phyloP scores from a whole-genome alignment of 2,888 invertebrate species.

The Timema podura region DNA sequence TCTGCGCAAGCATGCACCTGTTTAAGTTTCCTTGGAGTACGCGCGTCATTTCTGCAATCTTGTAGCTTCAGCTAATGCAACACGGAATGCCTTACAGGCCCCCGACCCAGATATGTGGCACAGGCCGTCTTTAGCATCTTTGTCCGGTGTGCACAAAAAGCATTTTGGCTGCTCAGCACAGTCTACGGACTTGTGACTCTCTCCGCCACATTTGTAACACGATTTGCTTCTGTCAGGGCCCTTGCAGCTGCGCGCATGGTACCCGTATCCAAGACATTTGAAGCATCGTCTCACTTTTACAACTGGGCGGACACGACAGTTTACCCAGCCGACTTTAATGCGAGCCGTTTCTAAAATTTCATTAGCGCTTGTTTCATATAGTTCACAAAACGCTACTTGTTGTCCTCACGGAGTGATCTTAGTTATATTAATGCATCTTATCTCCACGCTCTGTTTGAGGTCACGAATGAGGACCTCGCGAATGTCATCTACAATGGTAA shows the following conservation, averaged over 20 bases:
- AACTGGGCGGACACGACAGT: neutral
- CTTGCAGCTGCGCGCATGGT: neutral
- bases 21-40: neutral
- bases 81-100: conserved; percentile 7
- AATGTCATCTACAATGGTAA: conserved; percentile 20
- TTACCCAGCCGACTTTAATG: neutral
- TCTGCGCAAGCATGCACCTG: conserved; percentile 2
- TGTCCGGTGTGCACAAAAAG: neutral
- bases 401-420: neutral
- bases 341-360: neutral
- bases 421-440: neutral
- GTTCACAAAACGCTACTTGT: neutral
- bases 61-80: neutral
- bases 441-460: neutral
- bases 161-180: conserved; percentile 7
- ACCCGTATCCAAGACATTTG: neutral
- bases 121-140: neutral
- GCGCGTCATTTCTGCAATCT: neutral
- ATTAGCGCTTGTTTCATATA: neutral
- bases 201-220: neutral
- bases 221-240: neutral
- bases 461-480: neutral
- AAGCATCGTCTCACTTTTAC: neutral
- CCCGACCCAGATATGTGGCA: neutral
- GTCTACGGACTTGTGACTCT: neutral